Percentiles rank a stretch among this genome's conserved stretches.
Conservation (phyloP, 2,888 invertebrate genomes). For the Polydrusus tereticollis region DNA sequence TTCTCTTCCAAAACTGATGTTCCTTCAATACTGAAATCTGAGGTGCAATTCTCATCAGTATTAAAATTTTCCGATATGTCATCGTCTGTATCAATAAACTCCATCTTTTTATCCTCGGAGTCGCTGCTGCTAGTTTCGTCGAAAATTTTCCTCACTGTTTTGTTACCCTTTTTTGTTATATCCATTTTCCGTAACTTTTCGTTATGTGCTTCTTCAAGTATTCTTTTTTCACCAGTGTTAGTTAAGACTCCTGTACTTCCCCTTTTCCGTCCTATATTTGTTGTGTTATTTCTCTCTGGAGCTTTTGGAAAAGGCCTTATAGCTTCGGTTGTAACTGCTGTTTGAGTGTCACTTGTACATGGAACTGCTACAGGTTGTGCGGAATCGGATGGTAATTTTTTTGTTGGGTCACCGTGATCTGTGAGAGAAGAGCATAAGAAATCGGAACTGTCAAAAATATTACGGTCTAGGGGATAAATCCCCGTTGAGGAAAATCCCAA, state of each 20-base stretch:
- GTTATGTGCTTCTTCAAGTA: conserved; percentile 10
- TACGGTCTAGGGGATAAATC: conserved; percentile 11
- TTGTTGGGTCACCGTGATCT: conserved; percentile 19
- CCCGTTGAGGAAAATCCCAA: conserved; percentile 13
- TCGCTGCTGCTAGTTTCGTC: conserved; percentile 10
- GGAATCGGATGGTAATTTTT: conserved; percentile 3
- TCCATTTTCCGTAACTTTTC: conserved; percentile 9
- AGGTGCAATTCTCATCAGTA: conserved; percentile 17
- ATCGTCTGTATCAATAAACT: conserved; percentile 16
- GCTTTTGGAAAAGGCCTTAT: conserved; percentile 21
- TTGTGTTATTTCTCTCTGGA: conserved; percentile 15
- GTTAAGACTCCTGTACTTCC: conserved; percentile 14
- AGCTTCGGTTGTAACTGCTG: not conserved
- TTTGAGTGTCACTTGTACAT: conserved; percentile 12
- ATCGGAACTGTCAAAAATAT: conserved; percentile 18
- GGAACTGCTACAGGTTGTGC: conserved; percentile 16
- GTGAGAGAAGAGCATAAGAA: conserved; percentile 22
- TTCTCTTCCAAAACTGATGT: conserved; percentile 8
- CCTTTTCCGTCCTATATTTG: conserved; percentile 1
- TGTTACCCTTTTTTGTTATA: conserved; percentile 15
- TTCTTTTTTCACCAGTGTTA: conserved; percentile 11
- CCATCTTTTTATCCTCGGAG: not conserved
- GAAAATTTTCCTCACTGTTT: conserved; percentile 2
- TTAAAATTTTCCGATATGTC: conserved; percentile 22
- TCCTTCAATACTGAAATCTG: conserved; percentile 15